A percentile compares a stretch with the other conserved stretches of the same genome.
phyloP scores from a whole-genome alignment of 2,888 invertebrate species.

The Mesodorylaimus sp. region DNA sequence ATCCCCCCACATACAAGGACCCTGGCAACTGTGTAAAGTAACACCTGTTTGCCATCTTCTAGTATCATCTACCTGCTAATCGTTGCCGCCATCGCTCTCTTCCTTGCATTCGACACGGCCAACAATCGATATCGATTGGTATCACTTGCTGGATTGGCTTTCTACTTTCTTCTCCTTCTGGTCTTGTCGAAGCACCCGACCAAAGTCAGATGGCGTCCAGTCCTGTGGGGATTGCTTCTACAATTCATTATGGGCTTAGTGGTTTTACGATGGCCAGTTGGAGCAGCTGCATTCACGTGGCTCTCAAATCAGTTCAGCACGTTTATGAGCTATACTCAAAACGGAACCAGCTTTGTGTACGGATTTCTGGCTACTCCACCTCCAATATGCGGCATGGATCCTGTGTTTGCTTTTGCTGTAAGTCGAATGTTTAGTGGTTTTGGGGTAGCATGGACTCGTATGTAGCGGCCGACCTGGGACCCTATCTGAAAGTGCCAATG shows the following conservation, averaged over 20 bases:
- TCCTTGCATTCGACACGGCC: background rate
- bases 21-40: no score
- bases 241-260: slow-evolving; percentile 68
- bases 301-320: slow-evolving; percentile 49
- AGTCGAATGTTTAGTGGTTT: slow-evolving; percentile 25
- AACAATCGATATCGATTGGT: slow-evolving; percentile 1
- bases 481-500: no score
- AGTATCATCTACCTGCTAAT: background rate
- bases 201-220: slow-evolving; percentile 45
- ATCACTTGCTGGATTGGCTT: slow-evolving; percentile 1
- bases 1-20: no score
- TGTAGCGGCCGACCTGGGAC: no score
- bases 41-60: no score
- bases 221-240: slow-evolving; percentile 55
- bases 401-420: slow-evolving; percentile 69
- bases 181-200: slow-evolving; percentile 2
- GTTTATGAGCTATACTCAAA: slow-evolving; percentile 57
- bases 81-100: background rate
- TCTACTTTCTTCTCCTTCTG: background rate
- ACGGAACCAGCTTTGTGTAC: slow-evolving; percentile 67
- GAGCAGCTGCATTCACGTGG: slow-evolving; percentile 50
- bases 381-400: slow-evolving; percentile 28
- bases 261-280: slow-evolving; percentile 64
- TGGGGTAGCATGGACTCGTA: no score
- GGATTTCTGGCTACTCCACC: slow-evolving; percentile 33